Conservation (phyloP, 2,888 invertebrate genomes). For the Anarsia innoxiella region DNA sequence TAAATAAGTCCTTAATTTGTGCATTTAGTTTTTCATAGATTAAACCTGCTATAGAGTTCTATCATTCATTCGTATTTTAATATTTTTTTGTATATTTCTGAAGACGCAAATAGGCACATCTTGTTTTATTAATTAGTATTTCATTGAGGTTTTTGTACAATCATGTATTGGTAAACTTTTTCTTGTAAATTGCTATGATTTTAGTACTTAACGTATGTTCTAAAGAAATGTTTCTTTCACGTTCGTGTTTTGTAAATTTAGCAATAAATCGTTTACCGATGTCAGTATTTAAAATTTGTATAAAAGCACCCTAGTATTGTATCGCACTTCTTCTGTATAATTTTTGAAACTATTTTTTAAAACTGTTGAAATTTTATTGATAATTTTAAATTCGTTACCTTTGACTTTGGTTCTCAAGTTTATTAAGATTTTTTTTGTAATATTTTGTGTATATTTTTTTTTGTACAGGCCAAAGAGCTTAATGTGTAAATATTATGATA, state of each 20-base stretch:
- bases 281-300: conserved; percentile 42
- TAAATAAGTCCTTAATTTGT: conserved; percentile 24
- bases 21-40: conserved; percentile 31
- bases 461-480: conserved; percentile 74
- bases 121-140: too few relatives aligned
- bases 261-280: conserved; percentile 46
- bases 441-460: conserved; percentile 55
- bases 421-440: conserved; percentile 40
- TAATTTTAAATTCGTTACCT: conserved; percentile 70
- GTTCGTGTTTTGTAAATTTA: conserved; percentile 36
- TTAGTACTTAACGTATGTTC: too few relatives aligned
- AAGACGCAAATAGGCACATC: too few relatives aligned
- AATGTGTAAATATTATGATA: conserved; percentile 56
- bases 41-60: conserved; percentile 14
- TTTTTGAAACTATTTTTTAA: conserved; percentile 32
- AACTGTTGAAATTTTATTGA: conserved; percentile 63
- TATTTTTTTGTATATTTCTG: too few relatives aligned
- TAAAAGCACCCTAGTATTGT: conserved; percentile 18
- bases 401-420: conserved; percentile 54
- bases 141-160: too few relatives aligned
- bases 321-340: conserved; percentile 32
- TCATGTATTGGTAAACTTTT: too few relatives aligned
- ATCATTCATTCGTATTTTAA: too few relatives aligned
- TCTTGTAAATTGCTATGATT: too few relatives aligned
- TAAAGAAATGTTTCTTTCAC: conserved; percentile 14